Percentiles rank a stretch among this genome's conserved stretches.
These are phyloP conservation scores for Philaenus spumarius DNA, from an alignment of 1,140 invertebrate species.

Conservation along the genomic window DNA sequence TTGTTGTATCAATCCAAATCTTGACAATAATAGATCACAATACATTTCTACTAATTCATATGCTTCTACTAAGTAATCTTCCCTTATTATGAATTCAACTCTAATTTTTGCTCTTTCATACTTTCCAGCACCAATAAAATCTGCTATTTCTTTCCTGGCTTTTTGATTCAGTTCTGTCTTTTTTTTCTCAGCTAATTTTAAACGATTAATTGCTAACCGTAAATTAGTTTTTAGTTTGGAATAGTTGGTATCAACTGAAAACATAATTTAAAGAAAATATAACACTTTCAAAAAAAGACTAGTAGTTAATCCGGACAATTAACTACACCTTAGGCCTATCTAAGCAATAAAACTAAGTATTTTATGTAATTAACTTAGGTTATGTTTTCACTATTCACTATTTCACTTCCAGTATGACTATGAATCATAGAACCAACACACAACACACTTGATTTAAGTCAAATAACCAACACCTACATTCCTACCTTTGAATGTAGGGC, in stretches of 20 bases:
- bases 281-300: too few species aligned
- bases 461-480: too few species aligned
- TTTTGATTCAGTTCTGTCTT: slow-evolving; percentile 96
- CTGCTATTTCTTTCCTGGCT: slow-evolving; percentile 94
- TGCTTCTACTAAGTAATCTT: slow-evolving; percentile 98
- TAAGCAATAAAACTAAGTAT: too few species aligned
- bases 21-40: slow-evolving; percentile 93
- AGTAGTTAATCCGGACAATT: too few species aligned
- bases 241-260: slow-evolving; percentile 82
- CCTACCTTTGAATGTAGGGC: too few species aligned
- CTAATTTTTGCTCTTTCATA: slow-evolving; percentile 90
- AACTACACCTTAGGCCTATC: too few species aligned
- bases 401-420: too few species aligned
- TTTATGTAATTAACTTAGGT: too few species aligned
- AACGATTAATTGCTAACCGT: slow-evolving; percentile 80
- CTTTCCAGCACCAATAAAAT: slow-evolving; percentile 88
- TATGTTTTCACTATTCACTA: too few species aligned
- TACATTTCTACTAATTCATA: slow-evolving; percentile 99
- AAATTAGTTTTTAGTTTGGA: slow-evolving; percentile 96
- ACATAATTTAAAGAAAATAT: slow-evolving; percentile 51
- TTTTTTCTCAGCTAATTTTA: slow-evolving; percentile 96
- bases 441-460: too few species aligned
- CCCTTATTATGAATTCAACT: slow-evolving; percentile 97
- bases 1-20: slow-evolving; percentile 95
- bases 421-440: too few species aligned